A percentile compares a stretch with the other conserved stretches of the same genome.
phyloP scores from a whole-genome alignment of 2,888 invertebrate species.

The Lasius fuliginosus region DNA sequence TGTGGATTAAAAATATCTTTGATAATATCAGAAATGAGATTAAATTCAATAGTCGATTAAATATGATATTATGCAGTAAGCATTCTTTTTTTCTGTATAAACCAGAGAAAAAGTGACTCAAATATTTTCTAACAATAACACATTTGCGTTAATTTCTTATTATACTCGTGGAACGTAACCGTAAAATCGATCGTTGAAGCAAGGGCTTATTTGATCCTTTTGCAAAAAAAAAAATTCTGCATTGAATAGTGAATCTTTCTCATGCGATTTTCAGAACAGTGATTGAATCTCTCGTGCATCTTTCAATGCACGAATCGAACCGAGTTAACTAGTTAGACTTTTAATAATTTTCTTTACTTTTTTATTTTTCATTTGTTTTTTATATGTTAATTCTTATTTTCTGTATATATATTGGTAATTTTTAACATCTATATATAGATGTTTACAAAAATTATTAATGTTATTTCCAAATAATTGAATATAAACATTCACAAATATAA shows the following conservation, averaged over 20 bases:
- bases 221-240: background rate
- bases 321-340: slow-evolving; percentile 43
- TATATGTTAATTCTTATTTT: background rate
- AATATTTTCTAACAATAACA: background rate
- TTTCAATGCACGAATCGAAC: slow-evolving; percentile 79
- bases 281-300: slow-evolving; percentile 77
- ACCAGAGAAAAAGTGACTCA: slow-evolving; percentile 56
- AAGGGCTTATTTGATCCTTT: background rate
- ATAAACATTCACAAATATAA: background rate
- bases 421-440: background rate
- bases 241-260: slow-evolving; percentile 13
- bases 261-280: slow-evolving; percentile 62
- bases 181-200: background rate
- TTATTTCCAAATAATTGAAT: background rate
- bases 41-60: background rate
- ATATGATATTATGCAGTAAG: background rate
- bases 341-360: slow-evolving; percentile 5
- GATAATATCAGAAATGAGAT: background rate
- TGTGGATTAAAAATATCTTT: background rate
- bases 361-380: background rate
- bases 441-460: background rate
- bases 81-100: slow-evolving; percentile 41
- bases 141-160: background rate
- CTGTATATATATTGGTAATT: too few species aligned
- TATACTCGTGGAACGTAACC: background rate